Base-by-base conservation (phyloP, 2,888 invertebrate species). In the Ophioninae sp. region DNA sequence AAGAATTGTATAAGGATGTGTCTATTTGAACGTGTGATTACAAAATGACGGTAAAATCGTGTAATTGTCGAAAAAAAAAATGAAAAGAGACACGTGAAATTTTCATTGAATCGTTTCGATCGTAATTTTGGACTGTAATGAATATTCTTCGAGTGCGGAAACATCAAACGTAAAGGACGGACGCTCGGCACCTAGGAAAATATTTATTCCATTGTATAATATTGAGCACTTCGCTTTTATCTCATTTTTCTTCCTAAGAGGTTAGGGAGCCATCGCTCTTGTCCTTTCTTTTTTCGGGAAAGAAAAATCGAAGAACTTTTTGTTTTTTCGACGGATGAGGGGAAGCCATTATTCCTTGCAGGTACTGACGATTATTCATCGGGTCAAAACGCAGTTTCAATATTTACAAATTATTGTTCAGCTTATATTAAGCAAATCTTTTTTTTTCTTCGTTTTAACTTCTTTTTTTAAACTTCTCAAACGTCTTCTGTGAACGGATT, bases 141-240 rank as follows among this genome's bases (percentile, higher is more conserved):
- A 22, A 20, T 72, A 22, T 39, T 65, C 22, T 68, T 79, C 30
- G 13, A 63, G 41, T 58, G 37, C 20, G 63, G 51, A 81, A 81
- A 67, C 73, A 85, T 77, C 37, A 58, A 77, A 84, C 79, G 81
- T 37, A 83, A 85, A 86, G 86, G 86, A 86, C 86, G 86, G 86
- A 86, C 30, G 81, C 81, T 81, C 83, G 77, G 79, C 80, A 85
- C 63, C 83, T 85, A 83, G 64, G 81, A 81, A 83, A 81, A 85
- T 85, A 85, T 85, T 80, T 58, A 81, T 74, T 72, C 68, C 79
- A 65, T 39, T 79, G 72, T 79, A 79, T 72, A 61, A 61, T 22
- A 69, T 69, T 78, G 59, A 68, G 61, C 22, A 51, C 51, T 69
- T 44, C 68, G 68, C 39, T 44, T 17, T 59, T 69, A 63, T 77